Base-by-base conservation (phyloP, 1,140 invertebrate genomes). In the Drosophila orena region DNA sequence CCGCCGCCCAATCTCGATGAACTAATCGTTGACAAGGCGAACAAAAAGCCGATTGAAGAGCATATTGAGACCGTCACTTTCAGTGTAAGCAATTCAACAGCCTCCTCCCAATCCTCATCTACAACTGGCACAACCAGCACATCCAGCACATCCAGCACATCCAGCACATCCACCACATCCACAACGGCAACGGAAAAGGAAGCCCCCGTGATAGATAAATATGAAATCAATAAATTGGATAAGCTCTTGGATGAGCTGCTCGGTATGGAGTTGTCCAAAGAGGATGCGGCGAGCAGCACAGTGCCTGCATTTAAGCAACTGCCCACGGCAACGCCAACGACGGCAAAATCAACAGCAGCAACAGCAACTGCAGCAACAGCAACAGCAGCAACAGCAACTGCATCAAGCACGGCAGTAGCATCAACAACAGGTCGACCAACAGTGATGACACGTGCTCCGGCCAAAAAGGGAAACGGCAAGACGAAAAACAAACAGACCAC, bases 1-100 rank as follows among this genome's bases (percentile, higher is more conserved):
- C 93, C 94, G 35, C 94, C 95, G 0, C 95, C 95, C 4, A 94
- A 95, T 92, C 90, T 95, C 27, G 93, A 94, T 50, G 93, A 94
- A 2, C 91, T 95, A 17, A 95, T 95, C 22, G 94, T 93, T 37
- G 94, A 95, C 77, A 94, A 56, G 85, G 90, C 74, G 78, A 34
- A 60, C 24, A 93, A 42, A 94, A 94, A 77, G 20, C 68, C 85
- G 14, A 49, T 70, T 52, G 71, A 70, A 43, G 66, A 72, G 44
- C 74, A 69, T 15, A 52, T 69, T 37, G 77, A 79, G 35, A 62
- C 60, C 17, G 70, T 79, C 50, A 75, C 61, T 20, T 79, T 24
- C 54, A 79, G 77, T 22, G 50, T 77, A 10, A 77, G 54, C 40
- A 78, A 75, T 42, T 46, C 72, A 38, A 65, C 72, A 37, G 52